phyloP scores from a whole-genome alignment of 2,888 invertebrate species.

The Torymus texanus region DNA sequence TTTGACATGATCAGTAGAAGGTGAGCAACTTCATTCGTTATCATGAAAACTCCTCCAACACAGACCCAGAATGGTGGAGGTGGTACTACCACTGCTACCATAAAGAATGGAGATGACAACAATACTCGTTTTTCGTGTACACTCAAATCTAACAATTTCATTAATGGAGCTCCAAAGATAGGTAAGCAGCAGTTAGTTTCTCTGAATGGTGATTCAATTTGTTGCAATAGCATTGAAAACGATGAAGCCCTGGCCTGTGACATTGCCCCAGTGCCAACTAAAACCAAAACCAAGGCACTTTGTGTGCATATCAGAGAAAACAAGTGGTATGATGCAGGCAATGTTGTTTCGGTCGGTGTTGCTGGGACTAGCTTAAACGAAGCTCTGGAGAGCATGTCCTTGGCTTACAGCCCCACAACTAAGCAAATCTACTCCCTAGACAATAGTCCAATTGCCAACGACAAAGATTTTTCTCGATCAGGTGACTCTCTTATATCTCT shows the following conservation, averaged over 20 bases:
- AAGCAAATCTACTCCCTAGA: slow-evolving; percentile 82
- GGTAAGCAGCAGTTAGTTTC: slow-evolving; percentile 69
- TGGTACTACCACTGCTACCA: slow-evolving; percentile 24
- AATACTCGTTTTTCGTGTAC: slow-evolving; percentile 32
- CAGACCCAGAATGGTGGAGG: slow-evolving; percentile 54
- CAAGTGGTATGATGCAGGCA: slow-evolving; percentile 71
- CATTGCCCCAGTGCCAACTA: slow-evolving; percentile 62
- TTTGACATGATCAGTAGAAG: slow-evolving; percentile 14
- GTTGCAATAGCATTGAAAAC: slow-evolving; percentile 68
- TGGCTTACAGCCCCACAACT: slow-evolving; percentile 85
- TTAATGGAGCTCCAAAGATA: slow-evolving; percentile 49
- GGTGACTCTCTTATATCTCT: slow-evolving; percentile 36
- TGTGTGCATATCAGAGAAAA: slow-evolving; percentile 71
- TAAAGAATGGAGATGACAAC: slow-evolving; percentile 51
- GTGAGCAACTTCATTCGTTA: slow-evolving; percentile 42
- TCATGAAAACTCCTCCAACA: slow-evolving; percentile 61
- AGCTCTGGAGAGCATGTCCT: slow-evolving; percentile 84
- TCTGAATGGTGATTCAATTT: slow-evolving; percentile 68
- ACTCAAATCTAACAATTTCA: slow-evolving; percentile 45
- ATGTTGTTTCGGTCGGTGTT: slow-evolving; percentile 68
- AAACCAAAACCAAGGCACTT: slow-evolving; percentile 65
- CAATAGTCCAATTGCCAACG: slow-evolving; percentile 55
- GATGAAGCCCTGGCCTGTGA: slow-evolving; percentile 69
- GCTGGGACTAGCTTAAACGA: slow-evolving; percentile 78
- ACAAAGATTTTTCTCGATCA: slow-evolving; percentile 33